phyloP scores from a whole-genome alignment of 1,140 invertebrate genomes.

The Chymomyza costata region DNA sequence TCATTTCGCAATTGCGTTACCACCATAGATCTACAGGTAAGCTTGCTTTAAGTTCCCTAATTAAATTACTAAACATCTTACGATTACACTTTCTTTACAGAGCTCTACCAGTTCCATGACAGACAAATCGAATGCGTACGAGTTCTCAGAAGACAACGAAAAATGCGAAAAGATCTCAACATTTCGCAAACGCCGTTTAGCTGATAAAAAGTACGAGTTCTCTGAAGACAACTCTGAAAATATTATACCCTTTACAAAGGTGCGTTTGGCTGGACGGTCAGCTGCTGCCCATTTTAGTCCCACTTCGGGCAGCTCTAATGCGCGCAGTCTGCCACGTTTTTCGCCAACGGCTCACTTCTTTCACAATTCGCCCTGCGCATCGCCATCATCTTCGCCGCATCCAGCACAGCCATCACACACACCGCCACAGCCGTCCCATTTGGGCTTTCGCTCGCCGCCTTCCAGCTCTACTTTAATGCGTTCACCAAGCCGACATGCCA shows the following conservation, averaged over 20 bases:
- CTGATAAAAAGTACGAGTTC: constrained; percentile 95
- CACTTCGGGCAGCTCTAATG: constrained; percentile 27
- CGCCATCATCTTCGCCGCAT: constrained; percentile 67
- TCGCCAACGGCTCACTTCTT: constrained; percentile 59
- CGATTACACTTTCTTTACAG: constrained; percentile 2
- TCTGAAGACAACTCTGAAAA: constrained; percentile 90
- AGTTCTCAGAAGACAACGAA: constrained; percentile 88
- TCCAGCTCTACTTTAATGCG: constrained; percentile 65
- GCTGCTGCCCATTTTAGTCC: constrained; percentile 29
- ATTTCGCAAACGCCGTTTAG: constrained; percentile 86
- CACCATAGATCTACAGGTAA: constrained; percentile 61
- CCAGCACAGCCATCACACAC: constrained; percentile 51
- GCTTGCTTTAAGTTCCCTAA: no score
- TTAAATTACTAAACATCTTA: neutral
- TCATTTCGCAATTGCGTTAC: constrained; percentile 67
- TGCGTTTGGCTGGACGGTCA: constrained; percentile 54
- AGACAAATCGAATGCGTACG: constrained; percentile 82
- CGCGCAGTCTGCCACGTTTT: constrained; percentile 49
- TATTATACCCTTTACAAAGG: constrained; percentile 83
- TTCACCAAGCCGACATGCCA: constrained; percentile 56
- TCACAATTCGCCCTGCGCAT: constrained; percentile 68
- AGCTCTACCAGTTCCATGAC: constrained; percentile 42
- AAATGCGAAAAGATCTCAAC: constrained; percentile 88
- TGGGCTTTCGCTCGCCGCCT: constrained; percentile 75
- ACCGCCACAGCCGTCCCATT: constrained; percentile 39